phyloP scores from a whole-genome alignment of 2,888 invertebrate genomes.

The Octodonta nipae region DNA sequence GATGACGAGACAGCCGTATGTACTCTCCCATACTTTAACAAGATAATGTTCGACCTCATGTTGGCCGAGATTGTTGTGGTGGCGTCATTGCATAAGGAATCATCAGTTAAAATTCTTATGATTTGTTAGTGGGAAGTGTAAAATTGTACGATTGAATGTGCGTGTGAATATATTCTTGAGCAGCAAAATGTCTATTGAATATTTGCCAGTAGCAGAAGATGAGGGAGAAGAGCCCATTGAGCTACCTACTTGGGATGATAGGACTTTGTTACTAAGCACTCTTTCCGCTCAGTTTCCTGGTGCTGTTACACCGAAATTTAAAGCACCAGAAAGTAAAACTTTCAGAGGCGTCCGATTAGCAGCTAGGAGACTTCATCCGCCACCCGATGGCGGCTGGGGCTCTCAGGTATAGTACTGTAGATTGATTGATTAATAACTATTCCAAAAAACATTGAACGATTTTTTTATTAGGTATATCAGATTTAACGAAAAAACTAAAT shows the following conservation, averaged over 20 bases:
- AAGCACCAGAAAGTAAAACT: conserved; percentile 79
- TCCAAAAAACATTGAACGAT: too few relatives aligned
- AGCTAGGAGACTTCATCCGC: conserved; percentile 85
- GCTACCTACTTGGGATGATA: conserved; percentile 90
- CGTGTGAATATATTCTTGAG: conserved; percentile 6
- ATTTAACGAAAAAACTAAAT: too few relatives aligned
- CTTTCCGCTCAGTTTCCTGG: conserved; percentile 95
- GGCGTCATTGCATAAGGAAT: too few relatives aligned
- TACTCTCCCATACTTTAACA: too few relatives aligned
- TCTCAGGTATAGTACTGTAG: conserved; percentile 61
- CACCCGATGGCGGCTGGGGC: conserved; percentile 75
- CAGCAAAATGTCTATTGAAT: conserved; percentile 40
- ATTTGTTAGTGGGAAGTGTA: too few relatives aligned
- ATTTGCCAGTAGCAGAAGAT: conserved; percentile 89
- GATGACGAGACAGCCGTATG: too few relatives aligned
- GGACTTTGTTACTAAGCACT: conserved; percentile 83
- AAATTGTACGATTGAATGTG: conserved; percentile 4
- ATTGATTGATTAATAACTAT: too few relatives aligned
- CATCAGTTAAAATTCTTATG: too few relatives aligned
- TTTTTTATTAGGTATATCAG: too few relatives aligned
- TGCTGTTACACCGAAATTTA: conserved; percentile 91
- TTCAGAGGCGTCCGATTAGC: conserved; percentile 80
- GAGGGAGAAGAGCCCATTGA: conserved; percentile 94
- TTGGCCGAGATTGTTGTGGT: too few relatives aligned
- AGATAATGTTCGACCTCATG: too few relatives aligned